A percentile compares a stretch with the other conserved stretches of the same genome.
These are phyloP conservation scores for Lophochroa leadbeateri DNA, from an alignment of 2,113 vertebrate species.

Conservation along the genomic window DNA sequence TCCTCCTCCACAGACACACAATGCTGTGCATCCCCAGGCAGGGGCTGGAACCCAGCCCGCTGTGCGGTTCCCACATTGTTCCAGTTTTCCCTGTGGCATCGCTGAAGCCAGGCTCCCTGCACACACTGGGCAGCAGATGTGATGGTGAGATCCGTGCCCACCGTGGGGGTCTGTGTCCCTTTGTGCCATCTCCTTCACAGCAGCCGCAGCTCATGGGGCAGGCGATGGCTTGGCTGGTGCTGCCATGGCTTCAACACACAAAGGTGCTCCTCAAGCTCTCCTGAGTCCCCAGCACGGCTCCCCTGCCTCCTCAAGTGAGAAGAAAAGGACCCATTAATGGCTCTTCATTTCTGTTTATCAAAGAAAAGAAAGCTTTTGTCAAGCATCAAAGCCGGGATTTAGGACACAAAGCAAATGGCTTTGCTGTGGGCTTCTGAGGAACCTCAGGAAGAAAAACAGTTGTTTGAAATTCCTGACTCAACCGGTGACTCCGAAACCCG, in stretches of 20 bases:
- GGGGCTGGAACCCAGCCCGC: neutral
- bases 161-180: neutral
- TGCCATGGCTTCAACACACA: neutral
- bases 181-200: neutral
- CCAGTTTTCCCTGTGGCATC: neutral
- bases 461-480: slow-evolving; percentile 6
- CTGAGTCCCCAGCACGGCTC: neutral
- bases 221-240: fast-evolving
- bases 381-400: neutral
- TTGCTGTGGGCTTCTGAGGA: neutral
- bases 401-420: slow-evolving; percentile 8
- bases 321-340: slow-evolving; percentile 36
- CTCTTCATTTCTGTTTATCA: slow-evolving; percentile 66
- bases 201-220: neutral
- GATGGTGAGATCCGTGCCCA: neutral
- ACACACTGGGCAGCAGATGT: fast-evolving
- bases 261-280: neutral
- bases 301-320: slow-evolving; percentile 3
- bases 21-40: fast-evolving
- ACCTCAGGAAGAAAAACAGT: neutral
- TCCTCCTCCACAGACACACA: neutral
- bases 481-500: neutral
- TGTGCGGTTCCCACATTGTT: neutral
- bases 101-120: neutral
- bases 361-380: slow-evolving; percentile 59